Conservation (phyloP, 2,797 vertebrate species). For the Pelodytes ibericus region DNA sequence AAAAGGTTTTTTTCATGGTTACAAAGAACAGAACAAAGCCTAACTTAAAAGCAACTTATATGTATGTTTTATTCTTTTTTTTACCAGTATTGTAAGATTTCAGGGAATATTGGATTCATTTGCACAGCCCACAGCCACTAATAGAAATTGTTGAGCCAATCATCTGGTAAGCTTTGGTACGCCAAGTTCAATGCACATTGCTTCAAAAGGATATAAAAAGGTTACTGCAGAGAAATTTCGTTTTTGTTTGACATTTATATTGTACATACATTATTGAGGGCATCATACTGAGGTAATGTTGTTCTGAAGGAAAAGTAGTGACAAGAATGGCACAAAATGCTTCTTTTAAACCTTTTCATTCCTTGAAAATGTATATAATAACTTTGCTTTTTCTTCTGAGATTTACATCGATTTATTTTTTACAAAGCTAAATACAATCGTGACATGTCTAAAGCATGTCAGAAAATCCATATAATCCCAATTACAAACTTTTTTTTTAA, state of each 20-base stretch:
- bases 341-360: conserved; percentile 14
- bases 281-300: conserved; percentile 36
- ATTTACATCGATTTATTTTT: neutral
- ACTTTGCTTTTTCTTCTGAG: neutral
- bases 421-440: neutral
- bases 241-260: conserved; percentile 42
- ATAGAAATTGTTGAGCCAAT: conserved; percentile 57
- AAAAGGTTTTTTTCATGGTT: too few relatives aligned
- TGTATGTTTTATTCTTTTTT: too few relatives aligned
- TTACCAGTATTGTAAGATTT: conserved; percentile 50
- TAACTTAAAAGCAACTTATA: too few relatives aligned
- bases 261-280: conserved; percentile 39
- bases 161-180: conserved; percentile 49
- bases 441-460: too few relatives aligned
- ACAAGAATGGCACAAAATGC: conserved; percentile 1
- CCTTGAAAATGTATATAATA: neutral
- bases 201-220: conserved; percentile 56
- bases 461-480: too few relatives aligned
- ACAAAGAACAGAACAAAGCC: too few relatives aligned
- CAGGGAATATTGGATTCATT: conserved; percentile 63
- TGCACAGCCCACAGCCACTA: conserved; percentile 52
- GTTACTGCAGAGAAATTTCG: conserved; percentile 42
- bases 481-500: too few relatives aligned
- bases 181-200: conserved; percentile 56
- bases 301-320: conserved; percentile 13